Base-by-base conservation (phyloP, 2,888 invertebrate species). In the Clepsis dumicolana region DNA sequence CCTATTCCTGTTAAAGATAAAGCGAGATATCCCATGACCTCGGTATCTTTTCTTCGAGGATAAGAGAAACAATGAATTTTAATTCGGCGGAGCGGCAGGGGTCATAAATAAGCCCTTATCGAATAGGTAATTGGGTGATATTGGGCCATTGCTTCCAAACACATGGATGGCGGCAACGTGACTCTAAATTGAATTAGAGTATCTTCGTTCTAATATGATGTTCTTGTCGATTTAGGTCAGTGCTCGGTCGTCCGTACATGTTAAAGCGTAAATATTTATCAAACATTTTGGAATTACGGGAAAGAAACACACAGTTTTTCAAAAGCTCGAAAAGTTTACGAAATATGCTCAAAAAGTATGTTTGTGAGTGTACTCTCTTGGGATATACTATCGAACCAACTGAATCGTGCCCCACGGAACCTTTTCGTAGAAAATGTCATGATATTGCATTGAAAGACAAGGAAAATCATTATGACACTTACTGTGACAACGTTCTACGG, bases 51-150 rank as follows among this genome's bases (percentile, higher is more conserved):
- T 80, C 84, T 87, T 84, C 80, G 85, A 89, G 93, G 92, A 93
- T 92, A 92, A 93, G 86, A 85, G 80, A 87, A 88, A 93, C 92
- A 92, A 92, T 93, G 93, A 91, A 92, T 92, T 93, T 92, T 91
- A 93, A 93, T 91, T 91, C 86, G 79, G 82, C 81, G 80, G 79
- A 78, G 77, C 79, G 75, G 79, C 66, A 74, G 77, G 80, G 79
- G 70, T 84, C 88, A 84, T 92, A 92, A 92, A 93, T 91, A 90
- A 87, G 82, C 80, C 84, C 89, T 93, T 93, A 93, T 93, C 93
- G 86, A 84, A 87, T 88, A 85, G 87, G 90, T 92, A 93, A 93
- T 93, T 91, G 91, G 86, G 86, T 86, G 81, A 89, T 91, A 87
- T n/a, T 89, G 88, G 91, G 87, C 83, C 87, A 89, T 87, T 84